phyloP scores from a whole-genome alignment of 2,888 invertebrate species.

The Teleogryllus oceanicus region DNA sequence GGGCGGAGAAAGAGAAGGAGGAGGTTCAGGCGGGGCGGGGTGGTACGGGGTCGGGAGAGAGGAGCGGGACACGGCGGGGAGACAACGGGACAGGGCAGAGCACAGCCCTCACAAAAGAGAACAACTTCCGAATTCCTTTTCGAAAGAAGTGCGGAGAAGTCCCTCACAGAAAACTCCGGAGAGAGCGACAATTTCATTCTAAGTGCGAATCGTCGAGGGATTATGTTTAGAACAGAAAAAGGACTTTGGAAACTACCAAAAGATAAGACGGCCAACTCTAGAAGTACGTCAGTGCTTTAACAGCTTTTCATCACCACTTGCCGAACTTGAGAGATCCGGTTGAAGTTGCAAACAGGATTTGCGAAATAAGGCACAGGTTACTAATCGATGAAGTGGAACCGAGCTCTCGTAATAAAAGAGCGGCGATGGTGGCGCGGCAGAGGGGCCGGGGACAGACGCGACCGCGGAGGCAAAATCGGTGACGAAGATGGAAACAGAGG shows the following conservation, averaged over 20 bases:
- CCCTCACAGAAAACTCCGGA: background rate
- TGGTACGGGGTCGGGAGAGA: background rate
- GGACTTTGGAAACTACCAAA: slow-evolving; percentile 4
- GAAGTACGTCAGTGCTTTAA: slow-evolving; percentile 4
- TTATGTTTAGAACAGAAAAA: slow-evolving; percentile 7
- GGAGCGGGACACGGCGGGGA: background rate
- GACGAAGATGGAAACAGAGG: too few relatives aligned
- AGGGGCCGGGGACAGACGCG: background rate
- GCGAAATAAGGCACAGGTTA: slow-evolving; percentile 10
- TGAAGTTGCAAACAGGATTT: slow-evolving; percentile 11
- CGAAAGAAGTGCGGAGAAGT: background rate
- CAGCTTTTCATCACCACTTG: slow-evolving; percentile 9
- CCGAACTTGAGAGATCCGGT: background rate
- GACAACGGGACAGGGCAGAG: background rate
- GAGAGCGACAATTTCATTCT: background rate
- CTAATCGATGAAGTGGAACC: slow-evolving; percentile 1
- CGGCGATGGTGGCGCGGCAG: background rate
- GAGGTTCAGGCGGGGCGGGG: background rate
- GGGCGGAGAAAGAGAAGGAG: too few relatives aligned
- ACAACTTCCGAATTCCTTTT: background rate
- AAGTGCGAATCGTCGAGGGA: background rate
- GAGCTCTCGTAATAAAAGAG: background rate
- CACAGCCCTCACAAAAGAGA: background rate
- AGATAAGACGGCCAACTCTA: background rate
- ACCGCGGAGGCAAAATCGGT: background rate